Percentiles rank a stretch among this genome's conserved stretches.
phyloP scores from a whole-genome alignment of 2,113 vertebrate genomes.

The Alexandromys fortis region DNA sequence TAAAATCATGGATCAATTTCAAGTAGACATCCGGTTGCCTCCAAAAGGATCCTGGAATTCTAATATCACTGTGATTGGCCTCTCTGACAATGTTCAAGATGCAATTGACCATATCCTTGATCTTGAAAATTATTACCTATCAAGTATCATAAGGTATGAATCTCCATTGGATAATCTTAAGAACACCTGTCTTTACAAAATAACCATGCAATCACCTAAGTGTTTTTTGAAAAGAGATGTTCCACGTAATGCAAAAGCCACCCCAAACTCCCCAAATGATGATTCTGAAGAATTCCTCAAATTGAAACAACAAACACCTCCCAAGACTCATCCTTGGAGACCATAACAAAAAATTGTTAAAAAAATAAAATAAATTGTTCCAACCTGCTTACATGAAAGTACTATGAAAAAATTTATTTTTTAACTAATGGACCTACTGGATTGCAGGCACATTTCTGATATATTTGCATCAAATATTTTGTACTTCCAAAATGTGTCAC shows the following conservation, averaged over 20 bases:
- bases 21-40: not conserved
- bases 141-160: constrained; percentile 87
- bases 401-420: constrained; percentile 1
- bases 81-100: not conserved
- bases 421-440: constrained; percentile 15
- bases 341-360: constrained; percentile 84
- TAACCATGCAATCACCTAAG: constrained; percentile 83
- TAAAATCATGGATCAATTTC: constrained; percentile 20
- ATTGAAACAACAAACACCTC: constrained; percentile 86
- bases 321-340: constrained; percentile 87
- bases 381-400: not conserved
- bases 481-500: not conserved
- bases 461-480: not conserved
- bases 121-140: constrained; percentile 70
- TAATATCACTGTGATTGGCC: not conserved
- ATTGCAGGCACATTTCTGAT: not conserved
- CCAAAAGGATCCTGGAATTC: not conserved
- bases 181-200: constrained; percentile 76
- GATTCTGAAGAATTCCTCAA: constrained; percentile 90
- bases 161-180: constrained; percentile 86
- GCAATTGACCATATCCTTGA: not conserved
- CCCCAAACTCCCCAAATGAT: constrained; percentile 87
- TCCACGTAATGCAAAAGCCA: constrained; percentile 83
- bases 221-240: constrained; percentile 89
- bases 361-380: not conserved